Percentiles rank a stretch among this genome's conserved stretches.
Evolutionary conservation across 2,888 invertebrate genomes (phyloP).

Genomic region (Electrophaes corylata): DNA sequence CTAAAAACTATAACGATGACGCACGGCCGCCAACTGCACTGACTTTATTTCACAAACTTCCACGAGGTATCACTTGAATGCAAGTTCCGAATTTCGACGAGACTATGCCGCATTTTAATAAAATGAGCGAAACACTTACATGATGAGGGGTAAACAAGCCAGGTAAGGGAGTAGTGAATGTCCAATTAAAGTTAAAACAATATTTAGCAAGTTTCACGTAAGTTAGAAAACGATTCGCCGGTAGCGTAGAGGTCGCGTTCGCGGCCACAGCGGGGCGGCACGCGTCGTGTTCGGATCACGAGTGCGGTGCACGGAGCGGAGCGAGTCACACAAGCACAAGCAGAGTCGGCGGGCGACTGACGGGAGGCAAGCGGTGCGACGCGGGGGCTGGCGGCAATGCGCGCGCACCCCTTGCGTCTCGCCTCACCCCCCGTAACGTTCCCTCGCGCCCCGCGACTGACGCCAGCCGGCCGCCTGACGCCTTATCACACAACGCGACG

Average conservation of each 20-base stretch:
- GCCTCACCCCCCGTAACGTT: slow-evolving; percentile 47
- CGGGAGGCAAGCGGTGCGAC: slow-evolving; percentile 73
- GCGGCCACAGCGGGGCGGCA: slow-evolving; percentile 84
- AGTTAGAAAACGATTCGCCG: slow-evolving; percentile 82
- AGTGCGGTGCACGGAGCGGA: slow-evolving; percentile 83
- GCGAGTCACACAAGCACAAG: slow-evolving; percentile 85
- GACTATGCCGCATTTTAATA: slow-evolving; percentile 69
- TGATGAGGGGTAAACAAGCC: slow-evolving; percentile 83
- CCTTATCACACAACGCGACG: slow-evolving; percentile 80
- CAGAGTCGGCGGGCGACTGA: slow-evolving; percentile 86
- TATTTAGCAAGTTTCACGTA: slow-evolving; percentile 80
- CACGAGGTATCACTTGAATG: slow-evolving; percentile 74
- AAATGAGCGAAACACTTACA: slow-evolving; percentile 82
- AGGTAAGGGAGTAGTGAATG: slow-evolving; percentile 77
- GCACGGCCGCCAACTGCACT: slow-evolving; percentile 64
- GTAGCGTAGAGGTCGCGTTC: slow-evolving; percentile 86
- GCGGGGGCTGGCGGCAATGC: slow-evolving; percentile 76
- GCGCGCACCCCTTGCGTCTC: slow-evolving; percentile 72
- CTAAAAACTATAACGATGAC: slow-evolving; percentile 43
- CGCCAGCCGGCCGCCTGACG: slow-evolving; percentile 78
- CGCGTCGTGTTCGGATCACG: slow-evolving; percentile 83
- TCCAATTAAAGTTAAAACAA: slow-evolving; percentile 78
- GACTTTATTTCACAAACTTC: slow-evolving; percentile 77
- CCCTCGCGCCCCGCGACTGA: slow-evolving; percentile 59
- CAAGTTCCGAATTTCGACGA: slow-evolving; percentile 80